Percentiles rank a stretch among this genome's conserved stretches.
Evolutionary conservation across 2,113 vertebrate species (phyloP).

Genomic region (Spea bombifrons): DNA sequence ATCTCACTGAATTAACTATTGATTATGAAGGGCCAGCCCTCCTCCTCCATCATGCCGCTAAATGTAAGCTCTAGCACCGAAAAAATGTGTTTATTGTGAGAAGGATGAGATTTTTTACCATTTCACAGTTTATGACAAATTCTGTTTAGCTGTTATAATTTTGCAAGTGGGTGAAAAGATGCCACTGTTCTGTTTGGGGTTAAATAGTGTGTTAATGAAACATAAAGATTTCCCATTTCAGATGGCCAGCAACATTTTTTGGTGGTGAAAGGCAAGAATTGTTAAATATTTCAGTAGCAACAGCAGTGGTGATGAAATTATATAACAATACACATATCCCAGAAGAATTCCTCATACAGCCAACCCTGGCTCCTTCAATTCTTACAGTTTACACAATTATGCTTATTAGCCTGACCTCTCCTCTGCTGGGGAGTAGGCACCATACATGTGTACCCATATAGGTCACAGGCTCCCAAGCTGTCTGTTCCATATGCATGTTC

Average conservation of each 20-base stretch:
- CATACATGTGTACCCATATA: not conserved
- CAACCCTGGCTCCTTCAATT: not conserved
- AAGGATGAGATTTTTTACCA: no score
- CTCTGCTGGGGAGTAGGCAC: not conserved
- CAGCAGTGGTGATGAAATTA: not conserved
- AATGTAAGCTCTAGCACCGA: no score
- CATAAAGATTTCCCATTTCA: not conserved
- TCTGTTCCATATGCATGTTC: not conserved
- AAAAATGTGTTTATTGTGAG: no score
- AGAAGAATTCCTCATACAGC: not conserved
- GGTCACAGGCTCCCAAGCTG: not conserved
- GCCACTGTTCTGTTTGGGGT: not conserved
- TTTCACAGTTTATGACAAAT: no score
- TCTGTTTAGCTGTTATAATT: no score
- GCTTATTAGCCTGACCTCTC: not conserved
- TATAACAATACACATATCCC: not conserved
- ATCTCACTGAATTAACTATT: no score
- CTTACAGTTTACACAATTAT: not conserved
- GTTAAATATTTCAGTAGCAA: conserved; percentile 1
- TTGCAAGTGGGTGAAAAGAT: no score
- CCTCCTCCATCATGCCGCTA: no score
- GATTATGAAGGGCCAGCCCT: no score
- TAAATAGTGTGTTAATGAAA: conserved; percentile 8
- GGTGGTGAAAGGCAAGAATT: not conserved
- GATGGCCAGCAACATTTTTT: not conserved